Evolutionary conservation across 2,888 invertebrate species (phyloP), one percentile per base, ranked within the genome.

Genomic region (Melangyna quadrimaculata): DNA sequence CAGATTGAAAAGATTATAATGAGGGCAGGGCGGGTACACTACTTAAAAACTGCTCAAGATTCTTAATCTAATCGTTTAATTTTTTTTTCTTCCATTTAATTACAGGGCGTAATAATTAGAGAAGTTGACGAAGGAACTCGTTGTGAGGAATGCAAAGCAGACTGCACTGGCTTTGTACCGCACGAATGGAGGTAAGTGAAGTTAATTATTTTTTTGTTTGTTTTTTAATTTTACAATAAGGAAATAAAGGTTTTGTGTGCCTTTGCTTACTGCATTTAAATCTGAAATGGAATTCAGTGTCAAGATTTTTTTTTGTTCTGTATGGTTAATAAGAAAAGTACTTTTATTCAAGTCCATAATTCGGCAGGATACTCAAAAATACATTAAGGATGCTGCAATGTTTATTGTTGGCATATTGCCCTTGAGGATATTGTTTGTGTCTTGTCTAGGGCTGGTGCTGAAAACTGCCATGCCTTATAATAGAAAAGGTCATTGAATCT

Each of bases 161-260:
- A 95, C 84, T 98, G 97, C 91, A 94, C 95, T 14, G 98, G 98
- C 61, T 98, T 96, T 92, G 94, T 94, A 79, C 94, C 96, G 73
- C 98, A 98, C 92, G 93, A 94, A 88, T 98, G 97, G 97, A 95
- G 98, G 98, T 98, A 93, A 95, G 96, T 93, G 29, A n/a, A 29
- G 24, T n/a, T 35, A 27, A 12, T 10, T 59, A 5, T 55, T 17
- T 55, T 32, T 19, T 57, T 29, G 22, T 43, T 57, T 57, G 32
- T 12, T 22, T 37, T 6, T 37, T 3, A 6, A 32, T 69, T 51
- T 40, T 24, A 8, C 10, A 53, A 51, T 53, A 55, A 14, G 27
- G 24, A 67, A 67, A 9, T 48, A 40, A 61, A 1, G 14, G 5
- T 1, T 43, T 27, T 27, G 24, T 51, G 2, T 2, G n/a, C 5